A percentile compares a stretch with the other conserved stretches of the same genome.
Evolutionary conservation across 1,140 invertebrate species (phyloP).

Genomic region (Zaprionus inermis): DNA sequence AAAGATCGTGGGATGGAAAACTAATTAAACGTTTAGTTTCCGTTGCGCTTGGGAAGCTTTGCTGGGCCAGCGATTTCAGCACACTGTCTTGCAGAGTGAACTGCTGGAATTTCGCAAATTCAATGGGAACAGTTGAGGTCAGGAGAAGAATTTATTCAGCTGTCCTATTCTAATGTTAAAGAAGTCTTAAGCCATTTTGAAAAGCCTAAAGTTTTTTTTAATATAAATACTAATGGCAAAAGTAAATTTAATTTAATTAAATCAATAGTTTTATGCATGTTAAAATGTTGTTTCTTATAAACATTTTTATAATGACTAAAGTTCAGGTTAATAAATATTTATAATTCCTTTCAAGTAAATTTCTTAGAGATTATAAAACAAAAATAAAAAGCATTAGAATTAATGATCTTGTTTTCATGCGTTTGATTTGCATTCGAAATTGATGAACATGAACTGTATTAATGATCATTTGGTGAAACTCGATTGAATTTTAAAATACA

Average conservation of each 20-base stretch:
- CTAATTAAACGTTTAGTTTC: slow-evolving; percentile 33
- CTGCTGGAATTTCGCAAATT: not conserved
- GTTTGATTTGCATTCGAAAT: not conserved
- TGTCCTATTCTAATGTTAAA: too few relatives aligned
- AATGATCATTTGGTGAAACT: too few relatives aligned
- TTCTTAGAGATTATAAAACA: not conserved
- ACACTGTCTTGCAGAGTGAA: not conserved
- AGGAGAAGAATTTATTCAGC: too few relatives aligned
- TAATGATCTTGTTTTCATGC: not conserved
- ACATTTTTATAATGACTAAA: too few relatives aligned
- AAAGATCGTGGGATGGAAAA: slow-evolving; percentile 27
- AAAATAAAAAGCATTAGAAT: not conserved
- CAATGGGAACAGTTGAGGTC: not conserved
- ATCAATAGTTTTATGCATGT: too few relatives aligned
- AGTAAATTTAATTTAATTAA: too few relatives aligned
- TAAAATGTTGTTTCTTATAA: too few relatives aligned
- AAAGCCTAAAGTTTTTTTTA: too few relatives aligned
- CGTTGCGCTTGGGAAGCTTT: slow-evolving; percentile 8
- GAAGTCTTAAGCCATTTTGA: too few relatives aligned
- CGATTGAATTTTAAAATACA: too few relatives aligned
- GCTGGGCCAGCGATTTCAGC: not conserved
- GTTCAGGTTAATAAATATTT: too few relatives aligned
- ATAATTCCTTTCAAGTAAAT: not conserved
- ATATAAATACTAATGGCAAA: too few relatives aligned
- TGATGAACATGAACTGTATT: not conserved